phyloP scores from a whole-genome alignment of 1,140 invertebrate genomes.

The Macrotrachela quadricornifera region DNA sequence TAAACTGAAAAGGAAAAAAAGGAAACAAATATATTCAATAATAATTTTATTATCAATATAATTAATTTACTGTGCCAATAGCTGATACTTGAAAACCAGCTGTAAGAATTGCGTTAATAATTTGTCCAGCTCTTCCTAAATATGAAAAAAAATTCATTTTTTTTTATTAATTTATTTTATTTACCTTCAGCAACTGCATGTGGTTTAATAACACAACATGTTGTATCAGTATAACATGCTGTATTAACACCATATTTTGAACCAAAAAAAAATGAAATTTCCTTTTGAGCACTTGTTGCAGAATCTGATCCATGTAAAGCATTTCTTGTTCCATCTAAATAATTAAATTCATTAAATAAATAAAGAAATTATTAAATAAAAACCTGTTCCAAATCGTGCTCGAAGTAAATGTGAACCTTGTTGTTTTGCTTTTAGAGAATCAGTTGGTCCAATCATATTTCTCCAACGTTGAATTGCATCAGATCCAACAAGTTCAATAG shows the following conservation, averaged over 20 bases:
- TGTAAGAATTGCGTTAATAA: slow-evolving; percentile 49
- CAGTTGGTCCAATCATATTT: slow-evolving; percentile 30
- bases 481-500: slow-evolving; percentile 50
- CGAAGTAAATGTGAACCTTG: slow-evolving; percentile 46
- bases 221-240: slow-evolving; percentile 41
- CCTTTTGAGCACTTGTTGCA: slow-evolving; percentile 21
- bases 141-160: no score
- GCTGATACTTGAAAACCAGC: slow-evolving; percentile 53
- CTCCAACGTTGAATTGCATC: slow-evolving; percentile 35
- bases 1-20: slow-evolving; percentile 39
- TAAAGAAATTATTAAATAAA: slow-evolving; percentile 1
- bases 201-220: slow-evolving; percentile 73
- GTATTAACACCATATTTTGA: slow-evolving; percentile 32
- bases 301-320: slow-evolving; percentile 28
- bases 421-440: slow-evolving; percentile 41
- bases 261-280: slow-evolving; percentile 55
- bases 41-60: not conserved
- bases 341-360: slow-evolving; percentile 41
- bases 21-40: no score
- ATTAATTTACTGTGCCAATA: slow-evolving; percentile 37
- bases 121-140: slow-evolving; percentile 41
- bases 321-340: slow-evolving; percentile 39
- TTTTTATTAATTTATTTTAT: no score
- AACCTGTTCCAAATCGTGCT: slow-evolving; percentile 44
- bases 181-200: slow-evolving; percentile 55